phyloP scores from a whole-genome alignment of 2,888 invertebrate genomes.

The Abscondita cerata region DNA sequence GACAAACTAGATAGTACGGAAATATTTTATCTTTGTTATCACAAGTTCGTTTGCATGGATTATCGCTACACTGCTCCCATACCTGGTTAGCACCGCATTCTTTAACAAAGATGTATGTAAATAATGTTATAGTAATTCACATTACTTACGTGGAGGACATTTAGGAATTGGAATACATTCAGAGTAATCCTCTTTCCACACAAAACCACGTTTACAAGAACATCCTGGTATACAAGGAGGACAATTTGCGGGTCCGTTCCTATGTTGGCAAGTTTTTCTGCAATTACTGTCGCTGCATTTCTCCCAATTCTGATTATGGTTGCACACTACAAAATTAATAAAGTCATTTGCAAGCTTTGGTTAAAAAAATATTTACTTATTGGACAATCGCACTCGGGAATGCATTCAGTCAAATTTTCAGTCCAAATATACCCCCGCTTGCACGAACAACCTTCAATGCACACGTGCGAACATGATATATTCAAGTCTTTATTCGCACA shows the following conservation, averaged over 20 bases:
- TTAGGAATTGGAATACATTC: background rate
- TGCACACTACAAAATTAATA: no score
- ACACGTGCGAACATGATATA: background rate
- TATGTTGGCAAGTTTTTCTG: background rate
- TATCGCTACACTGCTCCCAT: background rate
- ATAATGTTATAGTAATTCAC: no score
- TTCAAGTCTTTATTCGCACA: background rate
- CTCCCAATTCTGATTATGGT: background rate
- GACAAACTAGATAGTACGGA: background rate
- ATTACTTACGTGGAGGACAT: background rate
- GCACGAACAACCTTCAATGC: constrained; percentile 30
- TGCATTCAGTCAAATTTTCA: background rate
- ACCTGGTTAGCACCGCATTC: background rate
- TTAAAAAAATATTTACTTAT: no score
- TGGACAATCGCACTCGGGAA: background rate
- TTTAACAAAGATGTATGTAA: no score
- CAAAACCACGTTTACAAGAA: background rate
- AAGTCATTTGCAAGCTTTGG: no score
- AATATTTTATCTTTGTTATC: background rate
- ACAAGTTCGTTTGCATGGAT: background rate
- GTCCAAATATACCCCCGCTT: constrained; percentile 25
- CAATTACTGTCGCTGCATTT: background rate
- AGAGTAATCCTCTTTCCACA: background rate
- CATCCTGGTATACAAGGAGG: background rate
- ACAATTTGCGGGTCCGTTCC: background rate